phyloP scores from a whole-genome alignment of 2,888 invertebrate genomes.

The Drosophila mettleri region DNA sequence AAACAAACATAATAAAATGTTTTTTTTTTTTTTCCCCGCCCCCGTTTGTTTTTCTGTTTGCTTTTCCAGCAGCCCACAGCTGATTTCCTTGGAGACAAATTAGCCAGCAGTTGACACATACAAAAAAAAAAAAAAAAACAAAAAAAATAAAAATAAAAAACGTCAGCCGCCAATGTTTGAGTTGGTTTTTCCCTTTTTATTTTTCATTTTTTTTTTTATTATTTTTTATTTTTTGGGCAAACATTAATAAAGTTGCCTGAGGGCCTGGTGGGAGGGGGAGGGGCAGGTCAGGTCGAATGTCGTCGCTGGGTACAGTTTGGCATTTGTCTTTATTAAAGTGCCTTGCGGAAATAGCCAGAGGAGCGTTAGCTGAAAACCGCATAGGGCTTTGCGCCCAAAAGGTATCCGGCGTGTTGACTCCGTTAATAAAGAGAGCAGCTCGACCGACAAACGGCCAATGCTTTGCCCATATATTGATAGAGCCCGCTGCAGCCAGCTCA shows the following conservation, averaged over 20 bases:
- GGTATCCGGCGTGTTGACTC: constrained; percentile 29
- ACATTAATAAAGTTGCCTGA: constrained; percentile 65
- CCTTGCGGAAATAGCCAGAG: constrained; percentile 17
- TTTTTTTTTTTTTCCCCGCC: constrained; percentile 4
- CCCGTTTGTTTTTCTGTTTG: constrained; percentile 13
- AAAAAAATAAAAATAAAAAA: constrained; percentile 3
- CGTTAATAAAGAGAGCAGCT: constrained; percentile 23
- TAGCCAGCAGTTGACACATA: constrained; percentile 68
- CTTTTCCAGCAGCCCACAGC: constrained; percentile 50
- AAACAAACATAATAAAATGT: constrained; percentile 64
- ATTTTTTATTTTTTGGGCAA: constrained; percentile 36
- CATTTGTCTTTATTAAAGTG: constrained; percentile 61
- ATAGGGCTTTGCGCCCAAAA: constrained; percentile 24
- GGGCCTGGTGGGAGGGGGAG: background rate
- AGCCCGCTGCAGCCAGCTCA: background rate
- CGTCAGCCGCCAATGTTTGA: constrained; percentile 43
- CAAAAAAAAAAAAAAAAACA: constrained; percentile 20
- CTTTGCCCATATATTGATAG: constrained; percentile 23
- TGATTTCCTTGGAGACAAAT: constrained; percentile 79
- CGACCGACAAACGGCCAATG: constrained; percentile 16
- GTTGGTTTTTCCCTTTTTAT: constrained; percentile 16
- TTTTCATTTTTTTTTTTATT: constrained; percentile 17
- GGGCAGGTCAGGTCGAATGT: constrained; percentile 33
- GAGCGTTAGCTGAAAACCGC: constrained; percentile 10
- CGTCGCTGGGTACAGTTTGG: constrained; percentile 54